Conservation (phyloP, 2,888 invertebrate species). For the Miltochrista miniata region DNA sequence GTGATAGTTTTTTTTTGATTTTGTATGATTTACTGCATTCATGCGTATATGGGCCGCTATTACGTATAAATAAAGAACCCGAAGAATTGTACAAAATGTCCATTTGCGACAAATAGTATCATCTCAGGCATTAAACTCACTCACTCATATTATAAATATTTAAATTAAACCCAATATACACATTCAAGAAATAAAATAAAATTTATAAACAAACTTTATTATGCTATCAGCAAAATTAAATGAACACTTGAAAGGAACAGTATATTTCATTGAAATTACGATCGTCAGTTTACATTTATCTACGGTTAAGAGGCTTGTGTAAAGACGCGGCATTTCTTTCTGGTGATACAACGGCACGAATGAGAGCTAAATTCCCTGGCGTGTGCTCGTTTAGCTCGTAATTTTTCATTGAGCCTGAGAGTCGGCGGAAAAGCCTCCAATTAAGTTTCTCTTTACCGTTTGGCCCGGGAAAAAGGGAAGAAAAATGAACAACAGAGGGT, state of each 20-base stretch:
- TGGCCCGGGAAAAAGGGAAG: conserved; percentile 69
- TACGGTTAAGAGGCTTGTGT: conserved; percentile 62
- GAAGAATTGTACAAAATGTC: too few species aligned
- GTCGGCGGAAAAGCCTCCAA: conserved; percentile 79
- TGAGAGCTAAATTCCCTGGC: conserved; percentile 75
- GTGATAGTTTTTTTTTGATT: too few species aligned
- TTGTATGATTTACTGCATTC: too few species aligned
- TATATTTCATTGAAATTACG: conserved; percentile 56
- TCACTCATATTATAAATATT: too few species aligned
- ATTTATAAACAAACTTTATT: too few species aligned
- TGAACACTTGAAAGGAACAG: conserved; percentile 47
- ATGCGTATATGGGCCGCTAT: too few species aligned
- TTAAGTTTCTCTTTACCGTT: conserved; percentile 83
- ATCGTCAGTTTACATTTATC: conserved; percentile 66
- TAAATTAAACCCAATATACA: too few species aligned
- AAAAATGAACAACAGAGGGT: conserved; percentile 76
- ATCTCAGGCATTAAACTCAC: too few species aligned
- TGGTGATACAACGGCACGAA: conserved; percentile 56
- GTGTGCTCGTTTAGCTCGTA: conserved; percentile 82
- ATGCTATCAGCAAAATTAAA: too few species aligned
- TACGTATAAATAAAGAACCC: too few species aligned
- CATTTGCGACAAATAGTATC: too few species aligned
- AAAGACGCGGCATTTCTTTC: conserved; percentile 71
- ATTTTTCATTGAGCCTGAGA: conserved; percentile 83
- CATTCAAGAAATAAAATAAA: too few species aligned